Evolutionary conservation across 2,797 vertebrate genomes (phyloP).

Genomic region (Orestias chungarensis): DNA sequence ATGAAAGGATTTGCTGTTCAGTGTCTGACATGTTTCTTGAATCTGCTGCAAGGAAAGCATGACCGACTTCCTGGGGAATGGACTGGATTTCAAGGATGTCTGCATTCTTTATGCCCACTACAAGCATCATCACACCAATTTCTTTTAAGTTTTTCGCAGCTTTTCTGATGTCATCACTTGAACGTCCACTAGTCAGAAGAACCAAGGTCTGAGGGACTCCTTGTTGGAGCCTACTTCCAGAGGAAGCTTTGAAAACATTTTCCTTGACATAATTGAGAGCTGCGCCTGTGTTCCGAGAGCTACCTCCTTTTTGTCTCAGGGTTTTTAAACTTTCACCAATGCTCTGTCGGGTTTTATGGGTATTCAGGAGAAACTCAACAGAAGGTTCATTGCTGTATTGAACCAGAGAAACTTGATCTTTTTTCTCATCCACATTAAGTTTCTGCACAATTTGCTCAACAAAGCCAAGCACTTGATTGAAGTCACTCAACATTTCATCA

Average conservation of each 20-base stretch:
- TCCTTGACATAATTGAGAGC: slow-evolving; percentile 72
- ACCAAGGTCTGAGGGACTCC: slow-evolving; percentile 71
- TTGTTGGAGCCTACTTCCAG: slow-evolving; percentile 70
- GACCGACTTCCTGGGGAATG: slow-evolving; percentile 64
- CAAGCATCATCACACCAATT: slow-evolving; percentile 77
- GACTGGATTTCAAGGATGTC: slow-evolving; percentile 71
- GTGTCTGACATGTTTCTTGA: slow-evolving; percentile 52
- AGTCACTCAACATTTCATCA: slow-evolving; percentile 65
- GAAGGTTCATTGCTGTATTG: slow-evolving; percentile 70
- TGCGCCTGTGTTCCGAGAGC: slow-evolving; percentile 69
- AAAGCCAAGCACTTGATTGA: slow-evolving; percentile 65
- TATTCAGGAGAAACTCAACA: slow-evolving; percentile 72
- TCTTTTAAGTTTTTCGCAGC: slow-evolving; percentile 73
- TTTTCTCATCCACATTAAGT: slow-evolving; percentile 66
- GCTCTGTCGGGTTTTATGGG: slow-evolving; percentile 58
- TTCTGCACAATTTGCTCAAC: slow-evolving; percentile 67
- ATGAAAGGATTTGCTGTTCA: slow-evolving; percentile 61
- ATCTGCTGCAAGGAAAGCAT: slow-evolving; percentile 57
- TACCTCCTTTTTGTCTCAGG: slow-evolving; percentile 71
- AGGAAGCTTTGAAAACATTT: slow-evolving; percentile 63
- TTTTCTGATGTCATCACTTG: slow-evolving; percentile 68
- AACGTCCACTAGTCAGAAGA: slow-evolving; percentile 68
- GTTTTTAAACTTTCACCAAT: slow-evolving; percentile 46
- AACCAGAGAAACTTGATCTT: slow-evolving; percentile 72
- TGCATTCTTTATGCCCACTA: slow-evolving; percentile 67